Evolutionary conservation across 2,797 vertebrate species (phyloP).

Genomic region (Gallirallus australis): DNA sequence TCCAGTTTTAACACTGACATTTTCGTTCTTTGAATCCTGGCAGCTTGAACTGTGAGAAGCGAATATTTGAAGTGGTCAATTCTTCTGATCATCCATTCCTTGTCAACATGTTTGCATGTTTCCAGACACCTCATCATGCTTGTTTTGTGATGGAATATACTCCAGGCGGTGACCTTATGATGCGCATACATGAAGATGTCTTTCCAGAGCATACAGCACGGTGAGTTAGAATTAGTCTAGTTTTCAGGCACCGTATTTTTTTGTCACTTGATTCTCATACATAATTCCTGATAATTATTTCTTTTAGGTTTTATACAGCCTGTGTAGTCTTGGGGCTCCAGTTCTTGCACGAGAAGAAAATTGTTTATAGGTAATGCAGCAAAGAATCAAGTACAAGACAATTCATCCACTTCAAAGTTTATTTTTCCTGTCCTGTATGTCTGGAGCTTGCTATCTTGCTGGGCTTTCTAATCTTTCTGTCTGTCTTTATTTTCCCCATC

Average conservation of each 20-base stretch:
- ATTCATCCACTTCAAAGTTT: neutral
- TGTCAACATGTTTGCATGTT: constrained; percentile 93
- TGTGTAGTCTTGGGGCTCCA: constrained; percentile 95
- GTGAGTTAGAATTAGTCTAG: constrained; percentile 71
- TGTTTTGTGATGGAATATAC: constrained; percentile 96
- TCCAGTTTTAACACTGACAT: neutral
- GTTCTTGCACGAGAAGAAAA: constrained; percentile 92
- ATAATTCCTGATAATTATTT: neutral
- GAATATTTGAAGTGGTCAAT: constrained; percentile 92
- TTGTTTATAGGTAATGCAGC: constrained; percentile 90
- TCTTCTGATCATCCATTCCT: constrained; percentile 89
- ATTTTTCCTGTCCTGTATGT: neutral
- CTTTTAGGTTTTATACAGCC: constrained; percentile 90
- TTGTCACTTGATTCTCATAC: neutral
- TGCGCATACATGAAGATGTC: constrained; percentile 90
- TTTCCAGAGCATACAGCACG: constrained; percentile 86
- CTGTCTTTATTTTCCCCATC: neutral
- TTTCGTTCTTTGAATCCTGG: neutral
- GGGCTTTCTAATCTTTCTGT: constrained; percentile 24
- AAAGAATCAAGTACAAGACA: neutral
- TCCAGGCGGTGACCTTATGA: constrained; percentile 96
- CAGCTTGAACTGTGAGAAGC: constrained; percentile 93
- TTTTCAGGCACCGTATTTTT: neutral
- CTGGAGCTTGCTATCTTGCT: neutral
- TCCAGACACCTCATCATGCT: constrained; percentile 91